These are phyloP conservation scores for Falcunculus frontatus DNA, from an alignment of 2,113 vertebrate genomes.

Conservation along the genomic window DNA sequence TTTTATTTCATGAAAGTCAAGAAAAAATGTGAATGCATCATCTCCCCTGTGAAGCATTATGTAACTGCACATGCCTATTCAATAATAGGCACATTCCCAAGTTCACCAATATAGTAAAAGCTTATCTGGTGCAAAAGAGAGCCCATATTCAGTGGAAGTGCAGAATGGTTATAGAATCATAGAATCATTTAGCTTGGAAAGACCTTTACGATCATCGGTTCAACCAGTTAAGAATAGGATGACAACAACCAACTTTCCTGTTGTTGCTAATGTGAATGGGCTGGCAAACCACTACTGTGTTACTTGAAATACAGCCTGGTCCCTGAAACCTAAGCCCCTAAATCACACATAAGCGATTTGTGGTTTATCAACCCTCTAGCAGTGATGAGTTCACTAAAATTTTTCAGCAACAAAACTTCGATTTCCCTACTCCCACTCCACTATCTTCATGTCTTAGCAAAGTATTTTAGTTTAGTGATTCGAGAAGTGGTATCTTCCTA, in stretches of 20 bases:
- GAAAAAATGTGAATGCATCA: background rate
- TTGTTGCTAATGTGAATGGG: background rate
- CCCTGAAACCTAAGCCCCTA: background rate
- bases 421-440: background rate
- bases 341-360: background rate
- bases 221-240: background rate
- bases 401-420: background rate
- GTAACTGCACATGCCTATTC: background rate
- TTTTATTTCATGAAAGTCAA: background rate
- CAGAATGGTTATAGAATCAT: background rate
- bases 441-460: background rate
- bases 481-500: background rate
- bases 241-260: background rate
- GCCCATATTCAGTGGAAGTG: background rate
- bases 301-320: background rate
- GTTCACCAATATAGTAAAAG: background rate
- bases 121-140: background rate
- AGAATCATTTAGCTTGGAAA: background rate
- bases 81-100: background rate
- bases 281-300: background rate
- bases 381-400: background rate
- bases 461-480: background rate
- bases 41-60: background rate
- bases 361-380: background rate
- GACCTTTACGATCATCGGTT: accelerated